Conservation (phyloP, 2,113 vertebrate species). For the Aptenodytes forsteri region DNA sequence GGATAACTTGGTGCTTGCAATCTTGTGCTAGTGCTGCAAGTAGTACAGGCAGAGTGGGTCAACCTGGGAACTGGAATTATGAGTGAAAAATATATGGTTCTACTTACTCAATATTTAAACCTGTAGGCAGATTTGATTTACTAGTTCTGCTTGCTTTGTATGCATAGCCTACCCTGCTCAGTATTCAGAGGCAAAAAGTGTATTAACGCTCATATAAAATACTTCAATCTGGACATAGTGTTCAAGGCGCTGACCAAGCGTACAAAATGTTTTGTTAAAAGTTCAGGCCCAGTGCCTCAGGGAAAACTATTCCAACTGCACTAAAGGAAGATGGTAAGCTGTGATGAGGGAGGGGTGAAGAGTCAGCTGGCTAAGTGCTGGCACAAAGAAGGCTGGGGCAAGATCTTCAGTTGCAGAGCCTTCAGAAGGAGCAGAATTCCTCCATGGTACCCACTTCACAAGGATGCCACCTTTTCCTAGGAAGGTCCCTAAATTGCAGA, state of each 20-base stretch:
- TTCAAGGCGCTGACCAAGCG: background rate
- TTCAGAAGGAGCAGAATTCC: background rate
- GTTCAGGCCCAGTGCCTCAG: background rate
- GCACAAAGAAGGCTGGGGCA: background rate
- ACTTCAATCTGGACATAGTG: background rate
- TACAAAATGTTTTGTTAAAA: constrained; percentile 6
- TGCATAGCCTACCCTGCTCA: background rate
- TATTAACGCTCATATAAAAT: background rate
- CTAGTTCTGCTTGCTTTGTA: background rate
- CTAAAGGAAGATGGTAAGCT: background rate
- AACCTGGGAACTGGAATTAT: background rate
- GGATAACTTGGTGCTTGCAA: background rate
- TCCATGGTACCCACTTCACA: background rate
- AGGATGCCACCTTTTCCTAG: background rate
- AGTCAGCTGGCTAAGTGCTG: background rate
- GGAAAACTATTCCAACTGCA: background rate
- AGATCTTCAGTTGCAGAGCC: background rate
- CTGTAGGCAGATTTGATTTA: background rate
- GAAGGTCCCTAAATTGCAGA: background rate
- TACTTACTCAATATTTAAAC: background rate
- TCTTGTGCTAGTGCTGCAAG: background rate
- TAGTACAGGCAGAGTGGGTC: background rate
- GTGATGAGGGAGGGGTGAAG: background rate
- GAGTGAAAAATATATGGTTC: background rate
- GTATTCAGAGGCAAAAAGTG: background rate